These are phyloP conservation scores for Tetraneura akinire DNA, from an alignment of 1,140 invertebrate species.

Conservation along the genomic window DNA sequence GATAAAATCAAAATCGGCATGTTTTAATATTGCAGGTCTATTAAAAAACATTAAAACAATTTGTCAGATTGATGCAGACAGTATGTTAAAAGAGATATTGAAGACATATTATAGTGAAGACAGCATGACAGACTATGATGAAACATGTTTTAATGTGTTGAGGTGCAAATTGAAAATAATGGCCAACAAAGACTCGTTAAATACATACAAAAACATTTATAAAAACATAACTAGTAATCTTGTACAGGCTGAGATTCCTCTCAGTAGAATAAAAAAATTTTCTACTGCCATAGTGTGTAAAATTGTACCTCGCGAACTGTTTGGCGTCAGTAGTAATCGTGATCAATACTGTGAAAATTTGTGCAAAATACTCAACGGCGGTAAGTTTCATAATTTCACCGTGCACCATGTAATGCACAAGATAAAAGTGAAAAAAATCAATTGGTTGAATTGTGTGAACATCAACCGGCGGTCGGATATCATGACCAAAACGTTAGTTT, in stretches of 20 bases:
- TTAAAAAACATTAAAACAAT: neutral
- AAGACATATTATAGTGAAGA: neutral
- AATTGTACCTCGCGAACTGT: neutral
- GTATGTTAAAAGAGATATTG: neutral
- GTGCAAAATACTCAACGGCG: slow-evolving; percentile 3
- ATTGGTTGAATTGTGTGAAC: neutral
- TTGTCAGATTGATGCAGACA: neutral
- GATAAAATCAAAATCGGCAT: neutral
- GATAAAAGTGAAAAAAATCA: neutral
- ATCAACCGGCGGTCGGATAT: neutral
- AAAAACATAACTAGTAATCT: neutral
- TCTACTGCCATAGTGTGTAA: neutral
- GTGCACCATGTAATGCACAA: slow-evolving; percentile 13
- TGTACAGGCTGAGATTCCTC: neutral
- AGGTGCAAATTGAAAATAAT: neutral
- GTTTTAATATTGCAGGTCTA: neutral
- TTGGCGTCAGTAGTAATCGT: neutral
- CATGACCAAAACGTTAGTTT: neutral
- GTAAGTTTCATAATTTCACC: neutral
- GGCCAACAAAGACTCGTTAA: neutral
- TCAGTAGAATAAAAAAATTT: neutral
- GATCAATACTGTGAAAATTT: slow-evolving; percentile 15
- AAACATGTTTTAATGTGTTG: neutral
- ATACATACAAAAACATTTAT: neutral
- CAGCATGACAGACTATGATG: neutral